Evolutionary conservation across 2,797 vertebrate genomes (phyloP).

Genomic region (Erethizon dorsatum): DNA sequence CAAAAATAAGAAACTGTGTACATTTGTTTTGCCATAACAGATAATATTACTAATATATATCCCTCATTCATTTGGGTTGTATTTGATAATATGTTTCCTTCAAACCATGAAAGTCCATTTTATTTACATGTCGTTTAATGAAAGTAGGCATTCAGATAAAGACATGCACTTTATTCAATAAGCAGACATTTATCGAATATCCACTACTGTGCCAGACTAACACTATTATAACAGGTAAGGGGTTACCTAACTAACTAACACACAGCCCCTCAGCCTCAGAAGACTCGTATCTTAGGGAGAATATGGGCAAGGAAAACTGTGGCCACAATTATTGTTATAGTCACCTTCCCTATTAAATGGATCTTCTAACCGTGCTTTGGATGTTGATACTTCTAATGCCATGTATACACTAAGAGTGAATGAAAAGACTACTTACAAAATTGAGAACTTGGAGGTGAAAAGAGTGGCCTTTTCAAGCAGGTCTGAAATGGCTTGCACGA

Average conservation of each 20-base stretch:
- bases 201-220: neutral
- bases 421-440: neutral
- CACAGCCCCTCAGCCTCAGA: neutral
- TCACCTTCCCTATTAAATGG: neutral
- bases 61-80: constrained; percentile 30
- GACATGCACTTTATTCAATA: neutral
- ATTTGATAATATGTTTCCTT: constrained; percentile 43
- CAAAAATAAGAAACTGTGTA: neutral
- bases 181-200: constrained; percentile 6
- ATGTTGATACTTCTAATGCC: neutral
- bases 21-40: neutral
- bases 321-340: neutral
- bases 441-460: neutral
- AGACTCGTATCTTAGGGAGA: neutral
- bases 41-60: neutral
- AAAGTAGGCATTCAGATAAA: neutral
- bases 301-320: neutral
- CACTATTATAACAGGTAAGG: neutral
- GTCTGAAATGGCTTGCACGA: neutral
- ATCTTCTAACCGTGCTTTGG: neutral
- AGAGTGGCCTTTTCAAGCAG: neutral
- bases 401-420: neutral
- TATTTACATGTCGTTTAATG: constrained; percentile 40
- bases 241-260: neutral
- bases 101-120: neutral